Base-by-base conservation (phyloP, 2,888 invertebrate genomes). In the Spisula subtruncata region DNA sequence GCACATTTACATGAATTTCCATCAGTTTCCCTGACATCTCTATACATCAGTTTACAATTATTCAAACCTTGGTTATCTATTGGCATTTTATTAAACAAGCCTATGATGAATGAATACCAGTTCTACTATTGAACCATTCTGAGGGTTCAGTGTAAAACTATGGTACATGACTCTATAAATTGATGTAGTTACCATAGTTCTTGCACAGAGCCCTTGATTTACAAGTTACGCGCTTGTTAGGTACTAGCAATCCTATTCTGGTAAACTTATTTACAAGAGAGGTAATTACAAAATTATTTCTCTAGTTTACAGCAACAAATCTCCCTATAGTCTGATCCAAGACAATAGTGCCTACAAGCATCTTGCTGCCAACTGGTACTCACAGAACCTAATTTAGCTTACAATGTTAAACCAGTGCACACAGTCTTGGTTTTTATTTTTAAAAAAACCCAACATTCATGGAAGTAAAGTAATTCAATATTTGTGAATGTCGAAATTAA, bases 241-340 rank as follows among this genome's bases (percentile, higher is more conserved):
- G n/a, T n/a, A 25, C 25, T 66, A 10, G 25, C 60, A 66, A 66
- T n/a, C 60, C 25, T 20, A 25, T n/a, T 66, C 41, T 66, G 60
- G 60, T 66, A 25, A 66, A 66, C 25, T 66, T 66, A 66, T 66
- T 6, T 66, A 66, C 60, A n/a, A 25, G 60, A 66, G 60, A 66
- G 25, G 14, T 60, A 60, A 60, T 60, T n/a, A 41, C 18, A 25
- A 25, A 60, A 60, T 60, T 20, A 60, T 60, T 60, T 60, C 60
- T 60, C 25, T 8, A 60, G n/a, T 60, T 60, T 25, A 16, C 60
- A 25, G 60, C n/a, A 4, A 25, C 25, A 66, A 66, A 25, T 66
- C n/a, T 25, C 60, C 60, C 60, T n/a, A 41, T 41, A 66, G n/a
- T 25, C n/a, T 41, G 41, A 66, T 25, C 6, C 10, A 66, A 66